Conservation (phyloP, 2,888 invertebrate genomes). For the Hololepta plana region DNA sequence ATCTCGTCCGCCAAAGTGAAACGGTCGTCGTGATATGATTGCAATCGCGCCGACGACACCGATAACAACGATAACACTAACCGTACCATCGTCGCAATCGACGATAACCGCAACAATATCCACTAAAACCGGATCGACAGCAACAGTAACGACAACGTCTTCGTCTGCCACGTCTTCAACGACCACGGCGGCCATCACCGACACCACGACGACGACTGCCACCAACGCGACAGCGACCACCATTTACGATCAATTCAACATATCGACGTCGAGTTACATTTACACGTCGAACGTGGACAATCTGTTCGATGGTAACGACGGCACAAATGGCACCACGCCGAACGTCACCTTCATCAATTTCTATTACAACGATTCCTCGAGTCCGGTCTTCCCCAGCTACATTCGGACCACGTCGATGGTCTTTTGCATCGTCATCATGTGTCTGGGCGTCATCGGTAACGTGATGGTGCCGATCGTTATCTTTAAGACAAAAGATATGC, state of each 20-base stretch:
- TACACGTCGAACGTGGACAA: too few relatives aligned
- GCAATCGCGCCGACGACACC: too few relatives aligned
- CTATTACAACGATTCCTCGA: constrained; percentile 9
- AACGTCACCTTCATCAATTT: constrained; percentile 2
- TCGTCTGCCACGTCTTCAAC: not conserved
- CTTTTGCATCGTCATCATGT: constrained; percentile 74
- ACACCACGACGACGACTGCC: constrained; percentile 1
- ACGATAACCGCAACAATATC: too few relatives aligned
- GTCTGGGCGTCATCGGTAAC: constrained; percentile 81
- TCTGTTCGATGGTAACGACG: too few relatives aligned
- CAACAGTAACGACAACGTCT: too few relatives aligned
- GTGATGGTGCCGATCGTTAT: constrained; percentile 88
- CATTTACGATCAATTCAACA: too few relatives aligned
- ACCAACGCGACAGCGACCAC: constrained; percentile 2
- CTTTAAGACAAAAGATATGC: constrained; percentile 80
- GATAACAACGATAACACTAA: too few relatives aligned
- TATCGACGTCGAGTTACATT: too few relatives aligned
- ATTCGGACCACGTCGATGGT: constrained; percentile 77
- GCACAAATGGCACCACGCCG: constrained; percentile 7
- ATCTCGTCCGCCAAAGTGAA: too few relatives aligned
- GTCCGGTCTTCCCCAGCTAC: constrained; percentile 53
- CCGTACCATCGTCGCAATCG: too few relatives aligned
- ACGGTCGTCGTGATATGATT: too few relatives aligned
- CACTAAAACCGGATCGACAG: too few relatives aligned
- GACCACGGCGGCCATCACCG: constrained; percentile 1